A percentile compares a stretch with the other conserved stretches of the same genome.
Evolutionary conservation across 2,113 vertebrate genomes (phyloP).

Genomic region (Oryzias celebensis): DNA sequence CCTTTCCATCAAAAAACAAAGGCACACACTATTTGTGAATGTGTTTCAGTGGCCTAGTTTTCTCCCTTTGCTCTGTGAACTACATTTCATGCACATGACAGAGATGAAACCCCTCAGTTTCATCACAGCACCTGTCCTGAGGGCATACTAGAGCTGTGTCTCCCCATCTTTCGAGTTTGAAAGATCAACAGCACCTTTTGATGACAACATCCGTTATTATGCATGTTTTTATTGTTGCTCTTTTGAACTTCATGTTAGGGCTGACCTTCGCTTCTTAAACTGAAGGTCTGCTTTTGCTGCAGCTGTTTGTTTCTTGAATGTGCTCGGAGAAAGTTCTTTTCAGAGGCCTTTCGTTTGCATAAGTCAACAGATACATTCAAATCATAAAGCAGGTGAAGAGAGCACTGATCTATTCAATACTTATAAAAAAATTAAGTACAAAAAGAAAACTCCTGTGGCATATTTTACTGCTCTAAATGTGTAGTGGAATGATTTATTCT

Average conservation of each 20-base stretch:
- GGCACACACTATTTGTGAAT: neutral
- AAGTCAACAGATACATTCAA: no score
- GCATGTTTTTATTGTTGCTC: neutral
- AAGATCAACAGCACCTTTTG: constrained; percentile 10
- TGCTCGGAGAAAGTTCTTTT: neutral
- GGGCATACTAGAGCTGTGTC: constrained; percentile 25
- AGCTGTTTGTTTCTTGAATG: no score
- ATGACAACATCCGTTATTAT: constrained; percentile 5
- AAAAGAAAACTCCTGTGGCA: no score
- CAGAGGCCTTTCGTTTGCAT: no score
- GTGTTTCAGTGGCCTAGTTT: constrained; percentile 47
- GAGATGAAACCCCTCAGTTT: constrained; percentile 38
- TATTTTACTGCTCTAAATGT: no score
- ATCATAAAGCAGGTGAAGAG: no score
- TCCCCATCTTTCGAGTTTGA: constrained; percentile 14
- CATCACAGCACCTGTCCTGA: constrained; percentile 42
- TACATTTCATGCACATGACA: constrained; percentile 23
- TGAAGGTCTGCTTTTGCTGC: no score
- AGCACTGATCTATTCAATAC: no score
- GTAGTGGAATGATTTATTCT: no score
- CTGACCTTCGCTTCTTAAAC: constrained; percentile 3
- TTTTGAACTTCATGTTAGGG: constrained; percentile 7
- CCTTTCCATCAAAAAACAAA: constrained; percentile 3
- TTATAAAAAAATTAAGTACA: no score
- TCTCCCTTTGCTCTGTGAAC: constrained; percentile 29